phyloP scores from a whole-genome alignment of 2,113 vertebrate species.

The Procavia capensis region DNA sequence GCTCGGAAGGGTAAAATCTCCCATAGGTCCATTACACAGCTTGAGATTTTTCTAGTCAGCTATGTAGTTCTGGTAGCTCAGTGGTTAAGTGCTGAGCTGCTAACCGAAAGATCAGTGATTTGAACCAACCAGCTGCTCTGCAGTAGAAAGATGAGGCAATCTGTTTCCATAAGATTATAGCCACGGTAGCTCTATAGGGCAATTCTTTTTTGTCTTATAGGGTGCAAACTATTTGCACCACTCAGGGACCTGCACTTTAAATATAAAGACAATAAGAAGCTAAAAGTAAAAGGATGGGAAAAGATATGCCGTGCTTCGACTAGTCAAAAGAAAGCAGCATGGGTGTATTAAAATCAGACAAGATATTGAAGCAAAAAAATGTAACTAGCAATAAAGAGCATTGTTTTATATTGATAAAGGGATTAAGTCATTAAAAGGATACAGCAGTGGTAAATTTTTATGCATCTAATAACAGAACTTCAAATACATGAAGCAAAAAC shows the following conservation, averaged over 20 bases:
- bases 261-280: neutral
- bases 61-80: too few relatives aligned
- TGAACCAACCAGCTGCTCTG: too few relatives aligned
- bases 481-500: neutral
- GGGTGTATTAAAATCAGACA: neutral
- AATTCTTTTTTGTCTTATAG: neutral
- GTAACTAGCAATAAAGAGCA: neutral
- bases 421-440: neutral
- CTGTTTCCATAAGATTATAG: neutral
- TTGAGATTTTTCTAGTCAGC: neutral
- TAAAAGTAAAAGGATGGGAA: neutral
- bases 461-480: neutral
- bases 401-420: constrained; percentile 3
- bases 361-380: neutral
- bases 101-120: neutral
- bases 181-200: neutral
- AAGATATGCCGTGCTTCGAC: neutral
- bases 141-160: neutral
- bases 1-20: neutral
- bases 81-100: too few relatives aligned
- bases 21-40: neutral
- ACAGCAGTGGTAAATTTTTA: neutral
- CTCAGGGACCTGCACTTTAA: neutral
- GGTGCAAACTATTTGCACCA: too few relatives aligned
- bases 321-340: neutral